Percentiles rank a stretch among this genome's conserved stretches.
Conservation (phyloP, 2,888 invertebrate genomes). For the Cataglyphis livida region DNA sequence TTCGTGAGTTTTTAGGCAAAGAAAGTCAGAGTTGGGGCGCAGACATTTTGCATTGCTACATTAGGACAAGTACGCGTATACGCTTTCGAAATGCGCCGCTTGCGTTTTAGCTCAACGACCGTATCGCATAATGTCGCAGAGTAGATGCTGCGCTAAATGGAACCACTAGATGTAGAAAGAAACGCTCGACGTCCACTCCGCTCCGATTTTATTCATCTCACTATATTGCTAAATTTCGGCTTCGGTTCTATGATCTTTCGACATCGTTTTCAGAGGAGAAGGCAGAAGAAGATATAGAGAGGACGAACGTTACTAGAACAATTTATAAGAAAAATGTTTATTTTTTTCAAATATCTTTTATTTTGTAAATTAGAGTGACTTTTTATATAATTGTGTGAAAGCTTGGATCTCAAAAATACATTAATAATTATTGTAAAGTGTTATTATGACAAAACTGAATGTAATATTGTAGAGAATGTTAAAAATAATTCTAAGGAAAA, state of each 20-base stretch:
- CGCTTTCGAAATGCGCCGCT: constrained; percentile 64
- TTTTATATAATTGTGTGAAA: not conserved
- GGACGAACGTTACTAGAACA: not conserved
- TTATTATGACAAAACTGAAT: not conserved
- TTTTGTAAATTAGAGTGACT: not conserved
- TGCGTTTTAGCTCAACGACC: constrained; percentile 72
- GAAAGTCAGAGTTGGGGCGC: constrained; percentile 29
- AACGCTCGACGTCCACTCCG: constrained; percentile 71
- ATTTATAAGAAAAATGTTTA: not conserved
- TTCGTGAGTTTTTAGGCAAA: constrained; percentile 37
- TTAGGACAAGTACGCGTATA: constrained; percentile 65
- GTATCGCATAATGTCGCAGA: constrained; percentile 73
- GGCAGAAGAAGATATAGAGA: not conserved
- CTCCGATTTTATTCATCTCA: constrained; percentile 64
- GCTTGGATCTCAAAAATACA: not conserved
- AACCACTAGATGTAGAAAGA: constrained; percentile 75
- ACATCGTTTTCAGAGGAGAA: not conserved
- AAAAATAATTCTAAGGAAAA: not conserved
- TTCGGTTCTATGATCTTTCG: not conserved
- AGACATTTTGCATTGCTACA: constrained; percentile 71
- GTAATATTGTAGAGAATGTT: not conserved
- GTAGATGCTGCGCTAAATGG: constrained; percentile 72
- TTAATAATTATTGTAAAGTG: not conserved
- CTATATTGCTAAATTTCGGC: constrained; percentile 48
- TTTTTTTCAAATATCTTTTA: not conserved